These are phyloP conservation scores for Progne subis DNA, from an alignment of 2,113 vertebrate species.

Conservation along the genomic window DNA sequence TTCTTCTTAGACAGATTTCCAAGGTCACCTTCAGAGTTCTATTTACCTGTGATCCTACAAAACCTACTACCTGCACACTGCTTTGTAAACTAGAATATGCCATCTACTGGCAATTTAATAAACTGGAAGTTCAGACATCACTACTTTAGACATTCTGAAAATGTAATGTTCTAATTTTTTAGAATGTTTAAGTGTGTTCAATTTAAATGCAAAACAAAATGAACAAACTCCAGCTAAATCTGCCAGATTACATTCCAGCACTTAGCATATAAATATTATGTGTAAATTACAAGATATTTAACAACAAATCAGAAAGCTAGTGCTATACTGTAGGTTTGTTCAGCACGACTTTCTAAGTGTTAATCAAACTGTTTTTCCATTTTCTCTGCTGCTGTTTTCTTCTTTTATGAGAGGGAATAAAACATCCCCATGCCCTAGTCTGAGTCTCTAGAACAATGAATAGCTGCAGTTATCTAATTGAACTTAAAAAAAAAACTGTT, in stretches of 20 bases:
- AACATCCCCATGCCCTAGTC: not conserved
- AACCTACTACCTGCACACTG: fast-evolving
- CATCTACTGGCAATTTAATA: constrained; percentile 5
- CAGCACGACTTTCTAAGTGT: not conserved
- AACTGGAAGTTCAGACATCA: not conserved
- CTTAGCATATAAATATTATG: not conserved
- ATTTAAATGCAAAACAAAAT: not conserved
- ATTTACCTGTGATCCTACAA: not conserved
- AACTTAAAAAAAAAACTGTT: not conserved
- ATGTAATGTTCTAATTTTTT: not conserved
- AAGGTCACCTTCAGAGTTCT: not conserved
- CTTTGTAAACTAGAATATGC: not conserved
- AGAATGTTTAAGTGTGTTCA: not conserved
- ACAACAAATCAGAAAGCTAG: not conserved
- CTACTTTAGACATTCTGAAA: too few relatives aligned
- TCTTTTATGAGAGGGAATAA: not conserved
- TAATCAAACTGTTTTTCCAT: not conserved
- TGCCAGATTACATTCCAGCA: not conserved
- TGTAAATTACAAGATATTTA: not conserved
- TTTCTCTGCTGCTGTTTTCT: not conserved
- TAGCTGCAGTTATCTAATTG: not conserved
- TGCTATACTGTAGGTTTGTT: not conserved
- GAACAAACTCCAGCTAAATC: not conserved
- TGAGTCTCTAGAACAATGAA: not conserved
- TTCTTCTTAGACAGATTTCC: not conserved